A percentile compares a stretch with the other conserved stretches of the same genome.
These are phyloP conservation scores for Vicugna pacos DNA, from an alignment of 2,113 vertebrate species.

Conservation along the genomic window DNA sequence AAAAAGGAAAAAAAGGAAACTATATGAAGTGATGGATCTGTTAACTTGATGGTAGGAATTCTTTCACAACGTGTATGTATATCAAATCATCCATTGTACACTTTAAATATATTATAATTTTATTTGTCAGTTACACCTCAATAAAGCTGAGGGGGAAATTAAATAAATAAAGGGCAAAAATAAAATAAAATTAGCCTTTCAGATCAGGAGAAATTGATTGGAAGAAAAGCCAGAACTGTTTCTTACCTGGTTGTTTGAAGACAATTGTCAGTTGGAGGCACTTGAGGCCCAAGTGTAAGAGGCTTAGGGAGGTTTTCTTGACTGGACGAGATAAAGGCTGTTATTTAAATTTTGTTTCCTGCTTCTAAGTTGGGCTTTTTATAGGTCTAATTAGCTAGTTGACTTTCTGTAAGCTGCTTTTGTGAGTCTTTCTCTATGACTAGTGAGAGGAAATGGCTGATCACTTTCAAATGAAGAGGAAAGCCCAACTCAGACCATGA, in stretches of 20 bases:
- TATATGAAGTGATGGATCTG: background rate
- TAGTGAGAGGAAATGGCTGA: constrained; percentile 41
- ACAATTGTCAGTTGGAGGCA: background rate
- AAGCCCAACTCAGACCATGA: constrained; percentile 38
- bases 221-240: constrained; percentile 5
- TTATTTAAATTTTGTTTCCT: constrained; percentile 64
- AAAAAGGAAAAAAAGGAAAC: background rate
- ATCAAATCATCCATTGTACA: background rate
- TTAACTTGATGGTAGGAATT: constrained; percentile 15
- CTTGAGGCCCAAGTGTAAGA: background rate
- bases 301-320: constrained; percentile 25
- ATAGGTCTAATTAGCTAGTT: constrained; percentile 19
- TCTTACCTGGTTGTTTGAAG: constrained; percentile 54
- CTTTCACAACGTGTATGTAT: background rate
- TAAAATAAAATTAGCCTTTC: background rate
- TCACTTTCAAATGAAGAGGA: constrained; percentile 48
- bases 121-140: background rate
- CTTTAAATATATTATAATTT: background rate
- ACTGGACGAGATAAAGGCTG: background rate
- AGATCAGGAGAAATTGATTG: background rate
- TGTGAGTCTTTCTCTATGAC: constrained; percentile 19
- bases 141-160: background rate
- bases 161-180: constrained; percentile 20
- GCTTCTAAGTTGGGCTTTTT: constrained; percentile 54
- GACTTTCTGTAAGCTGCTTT: constrained; percentile 35